Base-by-base conservation (phyloP, 2,888 invertebrate genomes). In the Carterocephalus palaemon region DNA sequence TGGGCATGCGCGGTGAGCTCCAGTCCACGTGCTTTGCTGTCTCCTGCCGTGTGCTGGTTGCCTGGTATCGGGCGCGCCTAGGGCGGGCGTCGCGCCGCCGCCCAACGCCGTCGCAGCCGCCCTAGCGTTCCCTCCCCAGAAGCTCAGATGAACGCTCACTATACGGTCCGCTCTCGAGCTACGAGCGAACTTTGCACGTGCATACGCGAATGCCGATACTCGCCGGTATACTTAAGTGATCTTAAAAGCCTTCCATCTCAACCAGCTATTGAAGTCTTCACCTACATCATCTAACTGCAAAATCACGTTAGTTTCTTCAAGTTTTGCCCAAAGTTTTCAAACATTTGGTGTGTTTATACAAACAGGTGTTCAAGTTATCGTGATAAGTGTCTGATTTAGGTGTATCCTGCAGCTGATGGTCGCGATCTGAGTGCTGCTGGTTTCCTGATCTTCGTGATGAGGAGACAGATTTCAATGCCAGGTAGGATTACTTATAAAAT, bases 51-150 rank as follows among this genome's bases (percentile, higher is more conserved):
- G 4, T 63, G 67, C 60, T 88, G 84, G 0, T 60, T 48, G 47
- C 89, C 73, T 88, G 85, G 72, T 86, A 85, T 57, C 77, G 85
- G 71, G 88, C 88, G 70, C 89, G 89, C 68, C 81, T 81, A 68
- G 88, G 88, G 71, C 88, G 85, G 77, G 71, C 70, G 72, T 64
- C 74, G 88, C 70, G 81, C 79, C 80, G 88, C 88, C 80, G 77
- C 67, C 53, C 87, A 83, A 48, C 73, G 67, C 53, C 66, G 66
- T 53, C 64, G 55, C 62, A 46, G 58, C 72, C 68, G 72, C 74
- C 74, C 69, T 62, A 74, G 63, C 74, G 67, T 70, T 68, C 74
- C 80, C 79, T 78, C 79, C 80, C 81, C 83, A 84, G 84, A 84
- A 75, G 75, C 80, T 62, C 60, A 69, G 60, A 62, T 71, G 76